Base-by-base conservation (phyloP, 2,888 invertebrate genomes). In the Conchocele bisecta region DNA sequence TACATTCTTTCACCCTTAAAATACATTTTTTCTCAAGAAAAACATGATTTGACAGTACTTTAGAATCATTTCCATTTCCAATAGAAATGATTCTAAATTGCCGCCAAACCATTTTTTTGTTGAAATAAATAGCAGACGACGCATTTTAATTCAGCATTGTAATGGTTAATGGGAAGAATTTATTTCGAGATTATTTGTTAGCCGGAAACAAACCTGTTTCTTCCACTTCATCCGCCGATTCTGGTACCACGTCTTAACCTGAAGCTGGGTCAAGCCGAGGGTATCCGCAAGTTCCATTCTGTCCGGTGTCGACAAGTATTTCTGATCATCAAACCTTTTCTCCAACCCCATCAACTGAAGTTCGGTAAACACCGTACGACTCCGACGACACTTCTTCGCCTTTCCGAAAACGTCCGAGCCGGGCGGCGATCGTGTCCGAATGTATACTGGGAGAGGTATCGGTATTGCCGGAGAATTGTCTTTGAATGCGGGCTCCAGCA, bases 171-270 rank as follows among this genome's bases (percentile, higher is more conserved):
- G n/a, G n/a, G n/a, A n/a, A n/a, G n/a, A n/a, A n/a, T n/a, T n/a
- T n/a, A n/a, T n/a, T n/a, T n/a, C n/a, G n/a, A n/a, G n/a, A n/a
- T n/a, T n/a, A n/a, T n/a, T n/a, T n/a, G n/a, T n/a, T n/a, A n/a
- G n/a, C 1, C 24, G 15, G 29, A 20, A 31, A 44, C 37, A 74
- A 65, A 91, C 92, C 88, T 91, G 90, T 81, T 92, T 92, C 76
- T 92, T 92, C 92, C 92, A 92, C 76, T 92, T 92, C 92, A 92
- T 92, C 46, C 92, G 76, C 46, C 92, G 70, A 82, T 92, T 92
- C 81, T 92, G 92, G 80, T 92, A 92, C 92, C 92, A 92, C 0
- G 92, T 92, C 78, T 92, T 92, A 17, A 92, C 92, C 72, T 92
- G 92, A 6, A 92, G 86, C 78, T 92, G 92, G 0, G 90, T 91